A percentile compares a stretch with the other conserved stretches of the same genome.
Evolutionary conservation across 2,888 invertebrate species (phyloP).

Genomic region (Synanthedon formicaeformis): DNA sequence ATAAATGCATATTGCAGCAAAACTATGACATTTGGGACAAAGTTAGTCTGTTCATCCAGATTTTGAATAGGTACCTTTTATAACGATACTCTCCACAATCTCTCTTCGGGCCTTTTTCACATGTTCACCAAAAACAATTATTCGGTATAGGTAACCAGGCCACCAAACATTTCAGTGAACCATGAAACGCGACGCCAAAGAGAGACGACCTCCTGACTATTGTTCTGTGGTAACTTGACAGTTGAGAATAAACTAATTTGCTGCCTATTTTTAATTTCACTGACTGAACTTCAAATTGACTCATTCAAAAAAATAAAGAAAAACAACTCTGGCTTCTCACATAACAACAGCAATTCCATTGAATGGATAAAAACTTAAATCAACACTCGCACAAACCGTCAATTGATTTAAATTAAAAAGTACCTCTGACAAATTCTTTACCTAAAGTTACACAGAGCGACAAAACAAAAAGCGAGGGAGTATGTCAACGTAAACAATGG

Average conservation of each 20-base stretch:
- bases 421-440: constrained; percentile 66
- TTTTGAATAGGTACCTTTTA: constrained; percentile 70
- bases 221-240: constrained; percentile 65
- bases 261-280: constrained; percentile 49
- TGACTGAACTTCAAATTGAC: constrained; percentile 58
- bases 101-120: constrained; percentile 53
- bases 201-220: constrained; percentile 60
- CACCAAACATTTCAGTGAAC: constrained; percentile 14
- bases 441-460: constrained; percentile 62
- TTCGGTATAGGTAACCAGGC: constrained; percentile 25
- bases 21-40: constrained; percentile 42
- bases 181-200: constrained; percentile 47
- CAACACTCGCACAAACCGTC: constrained; percentile 65
- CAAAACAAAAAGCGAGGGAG: constrained; percentile 63
- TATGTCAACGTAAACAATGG: constrained; percentile 64
- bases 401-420: constrained; percentile 59
- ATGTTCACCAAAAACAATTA: constrained; percentile 32
- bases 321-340: constrained; percentile 59
- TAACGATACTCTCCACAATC: constrained; percentile 65
- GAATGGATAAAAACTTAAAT: constrained; percentile 67
- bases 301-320: constrained; percentile 56
- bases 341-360: constrained; percentile 67
- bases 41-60: constrained; percentile 65
- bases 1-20: constrained; percentile 68
- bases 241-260: constrained; percentile 52